These are phyloP conservation scores for Gymnocephalus cernua DNA, from an alignment of 2,113 vertebrate species.

Conservation along the genomic window DNA sequence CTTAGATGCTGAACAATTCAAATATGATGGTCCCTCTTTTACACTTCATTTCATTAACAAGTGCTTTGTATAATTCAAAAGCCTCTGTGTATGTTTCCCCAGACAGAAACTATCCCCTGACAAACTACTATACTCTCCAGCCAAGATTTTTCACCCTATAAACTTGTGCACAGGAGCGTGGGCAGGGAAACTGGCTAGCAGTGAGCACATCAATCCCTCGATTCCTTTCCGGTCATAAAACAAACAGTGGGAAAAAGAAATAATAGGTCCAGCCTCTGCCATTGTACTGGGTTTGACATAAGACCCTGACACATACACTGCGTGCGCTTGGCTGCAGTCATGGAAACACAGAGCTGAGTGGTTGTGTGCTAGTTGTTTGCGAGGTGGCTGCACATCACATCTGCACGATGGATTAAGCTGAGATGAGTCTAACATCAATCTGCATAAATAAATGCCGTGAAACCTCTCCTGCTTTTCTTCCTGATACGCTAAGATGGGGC, in stretches of 20 bases:
- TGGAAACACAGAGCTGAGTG: conserved; percentile 59
- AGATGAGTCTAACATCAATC: conserved; percentile 63
- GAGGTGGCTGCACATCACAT: conserved; percentile 55
- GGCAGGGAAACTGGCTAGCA: conserved; percentile 36
- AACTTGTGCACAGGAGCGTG: conserved; percentile 57
- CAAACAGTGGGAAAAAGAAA: conserved; percentile 61
- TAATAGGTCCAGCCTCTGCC: conserved; percentile 43
- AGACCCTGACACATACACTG: conserved; percentile 44
- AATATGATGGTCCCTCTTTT: conserved; percentile 63
- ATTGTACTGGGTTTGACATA: conserved; percentile 39
- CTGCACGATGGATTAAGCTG: conserved; percentile 59
- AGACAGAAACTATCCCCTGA: conserved; percentile 64
- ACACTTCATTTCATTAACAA: conserved; percentile 71
- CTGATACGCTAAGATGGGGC: conserved; percentile 27
- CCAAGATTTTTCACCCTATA: conserved; percentile 55
- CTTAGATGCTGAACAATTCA: conserved; percentile 57
- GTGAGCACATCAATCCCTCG: conserved; percentile 57
- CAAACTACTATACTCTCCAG: conserved; percentile 54
- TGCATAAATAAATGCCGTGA: conserved; percentile 47
- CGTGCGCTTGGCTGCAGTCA: conserved; percentile 41
- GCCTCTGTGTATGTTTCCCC: conserved; percentile 51
- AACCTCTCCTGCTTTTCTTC: conserved; percentile 50
- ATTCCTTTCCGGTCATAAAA: conserved; percentile 64
- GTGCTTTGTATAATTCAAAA: conserved; percentile 63
- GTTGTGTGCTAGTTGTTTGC: conserved; percentile 38